Conservation (phyloP, 2,797 vertebrate species). For the Sebastes minor region DNA sequence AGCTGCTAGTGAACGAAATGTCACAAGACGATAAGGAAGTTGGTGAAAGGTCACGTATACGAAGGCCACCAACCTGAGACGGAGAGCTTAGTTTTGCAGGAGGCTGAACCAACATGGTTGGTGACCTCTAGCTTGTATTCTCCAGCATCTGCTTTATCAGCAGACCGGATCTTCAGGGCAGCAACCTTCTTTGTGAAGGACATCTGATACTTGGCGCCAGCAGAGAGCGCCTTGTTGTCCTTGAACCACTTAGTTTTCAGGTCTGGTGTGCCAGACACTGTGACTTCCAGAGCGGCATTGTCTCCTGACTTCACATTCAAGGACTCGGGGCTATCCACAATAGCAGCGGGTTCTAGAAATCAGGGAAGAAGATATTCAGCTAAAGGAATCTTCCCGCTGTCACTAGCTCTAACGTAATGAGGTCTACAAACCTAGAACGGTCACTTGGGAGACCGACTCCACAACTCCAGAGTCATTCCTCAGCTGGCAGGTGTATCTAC, state of each 20-base stretch:
- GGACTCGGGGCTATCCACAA: conserved; percentile 88
- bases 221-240: conserved; percentile 83
- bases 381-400: not conserved
- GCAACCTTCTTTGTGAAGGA: conserved; percentile 86
- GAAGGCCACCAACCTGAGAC: conserved; percentile 88
- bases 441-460: conserved; percentile 87
- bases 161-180: conserved; percentile 85
- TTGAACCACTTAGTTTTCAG: conserved; percentile 92
- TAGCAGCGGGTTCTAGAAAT: conserved; percentile 90
- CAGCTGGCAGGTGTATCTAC: conserved; percentile 89
- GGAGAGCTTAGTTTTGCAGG: conserved; percentile 86
- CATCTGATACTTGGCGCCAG: conserved; percentile 89
- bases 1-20: not conserved
- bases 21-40: not conserved
- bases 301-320: conserved; percentile 91
- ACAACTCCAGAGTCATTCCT: conserved; percentile 89
- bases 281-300: conserved; percentile 87
- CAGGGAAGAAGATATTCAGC: conserved; percentile 50
- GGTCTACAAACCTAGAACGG: conserved; percentile 89
- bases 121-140: conserved; percentile 89
- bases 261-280: conserved; percentile 88
- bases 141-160: conserved; percentile 88
- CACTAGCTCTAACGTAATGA: not conserved
- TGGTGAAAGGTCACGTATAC: not conserved
- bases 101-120: conserved; percentile 87